phyloP scores from a whole-genome alignment of 92 coral and sea anemone genomes.

The Bergia puertoricense region DNA sequence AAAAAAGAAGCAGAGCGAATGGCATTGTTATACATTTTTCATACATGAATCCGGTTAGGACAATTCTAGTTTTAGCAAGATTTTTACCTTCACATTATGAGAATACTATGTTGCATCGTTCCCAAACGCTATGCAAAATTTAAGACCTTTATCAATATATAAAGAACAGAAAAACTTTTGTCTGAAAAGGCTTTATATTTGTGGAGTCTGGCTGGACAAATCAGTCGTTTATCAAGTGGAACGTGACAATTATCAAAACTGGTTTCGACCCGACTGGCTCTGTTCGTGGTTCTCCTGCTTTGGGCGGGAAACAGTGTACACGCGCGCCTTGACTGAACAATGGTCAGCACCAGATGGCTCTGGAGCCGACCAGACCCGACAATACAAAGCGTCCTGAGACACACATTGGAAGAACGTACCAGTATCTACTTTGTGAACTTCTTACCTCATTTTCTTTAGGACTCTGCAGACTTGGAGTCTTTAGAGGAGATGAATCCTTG shows the following conservation, averaged over 20 bases:
- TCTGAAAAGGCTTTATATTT: no score
- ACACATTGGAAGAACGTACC: not conserved
- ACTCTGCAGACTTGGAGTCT: constrained; percentile 48
- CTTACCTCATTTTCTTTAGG: constrained; percentile 64
- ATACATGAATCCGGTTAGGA: not conserved
- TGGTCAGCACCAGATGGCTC: no score
- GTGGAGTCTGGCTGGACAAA: not conserved
- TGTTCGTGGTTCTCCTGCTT: not conserved
- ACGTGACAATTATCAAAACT: not conserved
- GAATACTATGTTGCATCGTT: not conserved
- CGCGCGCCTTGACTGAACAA: not conserved
- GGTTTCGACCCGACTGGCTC: not conserved
- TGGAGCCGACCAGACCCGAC: no score
- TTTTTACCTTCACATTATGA: no score
- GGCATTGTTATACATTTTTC: not conserved
- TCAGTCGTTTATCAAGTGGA: not conserved
- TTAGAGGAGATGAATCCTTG: constrained; percentile 38
- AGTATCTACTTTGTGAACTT: not conserved
- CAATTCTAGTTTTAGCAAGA: not conserved
- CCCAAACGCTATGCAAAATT: no score
- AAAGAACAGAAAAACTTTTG: no score
- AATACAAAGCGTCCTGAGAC: not conserved
- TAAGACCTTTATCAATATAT: not conserved
- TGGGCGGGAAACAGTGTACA: not conserved
- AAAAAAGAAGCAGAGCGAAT: not conserved